Percentiles rank a stretch among this genome's conserved stretches.
Conservation (phyloP, 2,888 invertebrate genomes). For the Chydorus sphaericus region DNA sequence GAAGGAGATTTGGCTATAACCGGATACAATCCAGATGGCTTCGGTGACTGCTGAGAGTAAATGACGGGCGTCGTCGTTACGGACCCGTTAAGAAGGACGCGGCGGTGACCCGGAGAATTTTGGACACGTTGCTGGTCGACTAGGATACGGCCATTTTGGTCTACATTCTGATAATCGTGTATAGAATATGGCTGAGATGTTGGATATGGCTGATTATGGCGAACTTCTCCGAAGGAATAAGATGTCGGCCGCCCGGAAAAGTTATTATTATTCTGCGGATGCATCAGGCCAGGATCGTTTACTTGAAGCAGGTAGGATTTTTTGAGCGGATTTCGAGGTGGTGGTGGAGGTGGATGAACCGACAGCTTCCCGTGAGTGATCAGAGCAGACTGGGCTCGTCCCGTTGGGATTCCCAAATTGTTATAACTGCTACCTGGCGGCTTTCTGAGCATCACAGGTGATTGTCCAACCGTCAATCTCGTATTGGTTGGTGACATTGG, state of each 20-base stretch:
- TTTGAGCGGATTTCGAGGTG: conserved; percentile 50
- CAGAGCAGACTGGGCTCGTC: not conserved
- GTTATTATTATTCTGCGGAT: too few species aligned
- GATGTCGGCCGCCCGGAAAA: conserved; percentile 32
- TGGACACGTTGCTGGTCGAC: not conserved
- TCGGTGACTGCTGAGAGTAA: not conserved
- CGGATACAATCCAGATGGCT: not conserved
- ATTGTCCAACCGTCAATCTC: not conserved
- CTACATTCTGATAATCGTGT: conserved; percentile 16
- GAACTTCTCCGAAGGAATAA: conserved; percentile 35
- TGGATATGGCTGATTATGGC: conserved; percentile 13
- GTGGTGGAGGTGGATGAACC: conserved; percentile 51
- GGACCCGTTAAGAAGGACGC: too few species aligned
- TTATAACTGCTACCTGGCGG: not conserved
- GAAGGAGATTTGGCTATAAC: not conserved
- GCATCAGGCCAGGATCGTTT: not conserved
- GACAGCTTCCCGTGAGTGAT: not conserved
- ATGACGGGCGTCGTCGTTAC: too few species aligned
- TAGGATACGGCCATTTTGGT: not conserved
- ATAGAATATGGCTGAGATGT: not conserved
- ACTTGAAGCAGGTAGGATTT: conserved; percentile 10
- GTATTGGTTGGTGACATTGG: not conserved
- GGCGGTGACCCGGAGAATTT: not conserved
- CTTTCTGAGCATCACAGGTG: not conserved
- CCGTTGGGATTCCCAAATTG: not conserved